Evolutionary conservation across 1,140 invertebrate species (phyloP).

Genomic region (Pachypeltis micranthus): DNA sequence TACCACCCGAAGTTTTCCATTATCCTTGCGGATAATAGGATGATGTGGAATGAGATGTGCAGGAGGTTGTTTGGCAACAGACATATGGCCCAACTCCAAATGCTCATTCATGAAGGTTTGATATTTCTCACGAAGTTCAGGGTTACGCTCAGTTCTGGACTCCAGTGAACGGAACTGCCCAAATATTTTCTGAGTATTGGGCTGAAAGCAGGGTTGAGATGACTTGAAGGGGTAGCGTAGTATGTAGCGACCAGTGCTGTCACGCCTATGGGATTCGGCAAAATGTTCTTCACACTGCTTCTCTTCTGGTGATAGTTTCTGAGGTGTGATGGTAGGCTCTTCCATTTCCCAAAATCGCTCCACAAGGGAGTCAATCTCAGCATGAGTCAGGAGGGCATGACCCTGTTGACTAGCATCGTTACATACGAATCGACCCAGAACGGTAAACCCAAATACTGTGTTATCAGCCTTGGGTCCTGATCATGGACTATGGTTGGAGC

Average conservation of each 20-base stretch:
- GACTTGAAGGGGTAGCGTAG: neutral
- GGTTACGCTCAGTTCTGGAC: neutral
- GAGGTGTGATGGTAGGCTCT: no score
- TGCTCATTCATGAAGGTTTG: no score
- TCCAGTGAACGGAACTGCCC: neutral
- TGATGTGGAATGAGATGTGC: constrained; percentile 28
- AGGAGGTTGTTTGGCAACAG: no score
- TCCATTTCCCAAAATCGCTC: constrained; percentile 1
- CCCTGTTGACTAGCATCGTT: neutral
- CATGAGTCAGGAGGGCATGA: neutral
- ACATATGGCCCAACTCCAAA: no score
- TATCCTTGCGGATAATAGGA: no score
- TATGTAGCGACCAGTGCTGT: neutral
- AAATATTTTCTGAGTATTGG: neutral
- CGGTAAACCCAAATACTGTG: no score
- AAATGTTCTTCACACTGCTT: neutral
- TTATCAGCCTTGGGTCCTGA: neutral
- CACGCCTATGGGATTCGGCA: neutral
- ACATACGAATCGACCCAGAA: no score
- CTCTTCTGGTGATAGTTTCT: neutral
- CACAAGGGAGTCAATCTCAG: neutral
- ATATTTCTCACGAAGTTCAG: neutral
- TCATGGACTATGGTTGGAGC: no score
- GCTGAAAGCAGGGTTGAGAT: neutral
- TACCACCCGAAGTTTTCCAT: no score